phyloP scores from a whole-genome alignment of 2,113 vertebrate genomes.

The Macroglossus sobrinus region DNA sequence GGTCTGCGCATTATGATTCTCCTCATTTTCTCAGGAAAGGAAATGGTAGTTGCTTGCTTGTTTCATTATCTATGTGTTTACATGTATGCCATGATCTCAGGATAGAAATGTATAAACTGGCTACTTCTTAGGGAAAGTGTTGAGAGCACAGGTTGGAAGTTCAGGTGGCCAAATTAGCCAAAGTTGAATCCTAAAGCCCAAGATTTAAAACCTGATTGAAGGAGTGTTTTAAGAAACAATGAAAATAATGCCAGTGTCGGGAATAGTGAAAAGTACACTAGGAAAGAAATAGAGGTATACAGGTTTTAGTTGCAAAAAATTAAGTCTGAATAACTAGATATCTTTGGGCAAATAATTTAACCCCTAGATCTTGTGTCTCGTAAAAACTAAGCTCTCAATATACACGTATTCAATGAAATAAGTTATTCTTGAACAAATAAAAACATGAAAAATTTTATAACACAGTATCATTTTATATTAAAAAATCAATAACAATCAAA shows the following conservation, averaged over 20 bases:
- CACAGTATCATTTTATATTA: not conserved
- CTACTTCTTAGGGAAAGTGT: not conserved
- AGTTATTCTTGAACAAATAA: slow-evolving; percentile 1
- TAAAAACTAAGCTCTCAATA: not conserved
- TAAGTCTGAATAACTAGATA: not conserved
- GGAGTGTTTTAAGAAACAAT: not conserved
- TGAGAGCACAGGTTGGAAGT: not conserved
- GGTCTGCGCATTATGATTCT: not conserved
- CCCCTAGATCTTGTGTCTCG: not conserved
- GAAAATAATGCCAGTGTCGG: not conserved
- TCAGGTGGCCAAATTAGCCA: not conserved
- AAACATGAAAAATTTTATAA: not conserved
- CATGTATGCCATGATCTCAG: not conserved
- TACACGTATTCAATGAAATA: not conserved
- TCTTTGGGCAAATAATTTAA: slow-evolving; percentile 5
- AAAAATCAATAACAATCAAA: not conserved
- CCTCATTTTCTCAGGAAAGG: not conserved
- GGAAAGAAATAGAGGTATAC: not conserved
- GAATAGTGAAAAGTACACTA: not conserved
- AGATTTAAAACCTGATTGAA: not conserved
- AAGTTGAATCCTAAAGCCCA: not conserved
- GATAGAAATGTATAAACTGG: not conserved
- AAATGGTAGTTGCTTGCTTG: not conserved
- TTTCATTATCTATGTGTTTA: not conserved
- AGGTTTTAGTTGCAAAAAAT: not conserved